Percentiles rank a stretch among this genome's conserved stretches.
Evolutionary conservation across 1,140 invertebrate species (phyloP).

Genomic region (Kradibia gibbosae): DNA sequence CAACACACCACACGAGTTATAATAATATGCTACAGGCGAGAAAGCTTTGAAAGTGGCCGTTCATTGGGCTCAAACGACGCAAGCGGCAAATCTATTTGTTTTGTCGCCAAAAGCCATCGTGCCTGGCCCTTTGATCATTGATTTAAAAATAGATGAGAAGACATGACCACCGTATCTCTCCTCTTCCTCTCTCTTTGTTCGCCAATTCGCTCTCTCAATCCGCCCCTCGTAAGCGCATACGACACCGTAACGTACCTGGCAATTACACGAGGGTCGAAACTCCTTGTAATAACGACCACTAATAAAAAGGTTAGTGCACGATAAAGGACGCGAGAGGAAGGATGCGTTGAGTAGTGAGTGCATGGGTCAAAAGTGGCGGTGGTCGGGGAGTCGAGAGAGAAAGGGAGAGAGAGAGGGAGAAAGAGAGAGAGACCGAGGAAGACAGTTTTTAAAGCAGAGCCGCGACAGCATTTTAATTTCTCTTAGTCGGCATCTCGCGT

Average conservation of each 20-base stretch:
- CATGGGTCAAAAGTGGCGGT: no score
- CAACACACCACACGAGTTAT: neutral
- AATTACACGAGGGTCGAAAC: slow-evolving; percentile 53
- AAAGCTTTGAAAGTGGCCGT: neutral
- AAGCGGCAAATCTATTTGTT: neutral
- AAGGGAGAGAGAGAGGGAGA: slow-evolving; percentile 29
- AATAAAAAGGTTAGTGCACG: slow-evolving; percentile 46
- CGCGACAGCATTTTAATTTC: slow-evolving; percentile 60
- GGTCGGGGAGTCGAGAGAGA: neutral
- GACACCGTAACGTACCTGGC: slow-evolving; percentile 29
- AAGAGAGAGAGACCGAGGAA: neutral
- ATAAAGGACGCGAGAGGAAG: slow-evolving; percentile 34
- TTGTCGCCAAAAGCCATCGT: neutral
- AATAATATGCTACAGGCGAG: neutral
- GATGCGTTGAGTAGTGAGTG: neutral
- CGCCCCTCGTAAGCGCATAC: no score
- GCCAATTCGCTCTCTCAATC: no score
- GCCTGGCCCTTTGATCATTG: neutral
- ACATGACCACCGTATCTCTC: neutral
- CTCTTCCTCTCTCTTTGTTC: no score
- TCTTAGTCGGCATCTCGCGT: slow-evolving; percentile 48
- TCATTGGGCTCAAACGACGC: neutral
- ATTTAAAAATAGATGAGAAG: neutral
- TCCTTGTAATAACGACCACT: slow-evolving; percentile 27
- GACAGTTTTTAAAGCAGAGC: slow-evolving; percentile 46